Evolutionary conservation across 1,140 invertebrate species (phyloP), one percentile per base, ranked within the genome.

Genomic region (Nasonia giraulti): DNA sequence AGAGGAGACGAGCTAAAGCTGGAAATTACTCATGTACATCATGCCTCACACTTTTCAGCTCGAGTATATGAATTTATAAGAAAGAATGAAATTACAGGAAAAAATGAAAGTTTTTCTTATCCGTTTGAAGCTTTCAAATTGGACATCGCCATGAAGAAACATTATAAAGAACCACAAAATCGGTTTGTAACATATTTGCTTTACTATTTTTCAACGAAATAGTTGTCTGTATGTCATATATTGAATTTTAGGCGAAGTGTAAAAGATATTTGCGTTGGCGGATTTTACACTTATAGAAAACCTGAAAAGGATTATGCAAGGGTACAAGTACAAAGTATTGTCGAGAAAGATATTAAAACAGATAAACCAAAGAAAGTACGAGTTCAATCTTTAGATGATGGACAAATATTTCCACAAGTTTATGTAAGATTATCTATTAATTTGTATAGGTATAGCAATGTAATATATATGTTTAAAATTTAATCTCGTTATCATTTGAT

Each of bases 11-110:
- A 88, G 47, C 87, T 93, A 7, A 91, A 89, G 50, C 84, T 92
- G 10, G 69, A 87, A 17, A 69, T 92, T 7, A 87, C 88, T 1
- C 89, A 87, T 66, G 81, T 92, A 55, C 92, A 92, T 14, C 86
- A 89, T 87, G 89, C 89, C 7, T 90, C 89, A 7, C 91, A 92
- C 77, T 90, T 90, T 85, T 91, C 92, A 62, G 91, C 89, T 8
- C 90, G 90, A 76, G 86, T 93, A 62, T 31, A 91, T 2, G 87
- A 89, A 85, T 90, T 86, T 77, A 89, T 37, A 75, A 87, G 74
- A 47, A 27, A 10, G 75, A 82, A 75, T 85, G 69, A 84, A 83
- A 82, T 81, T 87, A 82, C 76, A 85, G 86, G 27, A 87, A 86
- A 62, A 23, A 81, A 82, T 4, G 20, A 78, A 31, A 68, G 10